Percentiles rank a stretch among this genome's conserved stretches.
Conservation (phyloP, 2,888 invertebrate genomes). For the Acronicta leporina region DNA sequence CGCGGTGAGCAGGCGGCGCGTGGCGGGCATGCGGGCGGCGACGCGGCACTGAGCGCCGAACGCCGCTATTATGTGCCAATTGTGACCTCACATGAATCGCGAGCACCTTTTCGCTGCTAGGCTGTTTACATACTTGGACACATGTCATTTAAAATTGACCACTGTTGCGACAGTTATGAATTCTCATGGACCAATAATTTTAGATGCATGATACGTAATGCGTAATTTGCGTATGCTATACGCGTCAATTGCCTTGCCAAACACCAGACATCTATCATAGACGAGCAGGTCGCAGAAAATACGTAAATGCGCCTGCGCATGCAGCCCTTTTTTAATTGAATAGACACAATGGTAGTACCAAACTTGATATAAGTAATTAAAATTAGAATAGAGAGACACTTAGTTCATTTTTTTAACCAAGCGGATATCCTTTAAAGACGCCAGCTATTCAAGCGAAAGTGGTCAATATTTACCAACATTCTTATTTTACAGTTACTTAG, state of each 20-base stretch:
- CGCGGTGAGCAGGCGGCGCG: constrained; percentile 78
- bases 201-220: too few species aligned
- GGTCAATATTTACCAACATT: too few species aligned
- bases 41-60: constrained; percentile 67
- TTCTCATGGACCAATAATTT: not conserved
- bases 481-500: too few species aligned
- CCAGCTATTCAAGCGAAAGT: too few species aligned
- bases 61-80: constrained; percentile 76
- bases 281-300: not conserved
- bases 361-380: not conserved
- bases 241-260: too few species aligned
- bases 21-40: constrained; percentile 82
- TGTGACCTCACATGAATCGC: constrained; percentile 73
- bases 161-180: not conserved
- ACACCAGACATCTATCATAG: not conserved
- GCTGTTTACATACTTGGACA: constrained; percentile 56
- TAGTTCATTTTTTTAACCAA: too few species aligned
- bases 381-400: not conserved
- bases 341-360: not conserved
- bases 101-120: constrained; percentile 70
- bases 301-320: constrained; percentile 2
- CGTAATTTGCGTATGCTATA: too few species aligned
- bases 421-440: too few species aligned
- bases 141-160: constrained; percentile 9
- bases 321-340: not conserved